A percentile compares a stretch with the other conserved stretches of the same genome.
These are phyloP conservation scores for Drosophila infuscata DNA, from an alignment of 2,888 invertebrate genomes.

Conservation along the genomic window DNA sequence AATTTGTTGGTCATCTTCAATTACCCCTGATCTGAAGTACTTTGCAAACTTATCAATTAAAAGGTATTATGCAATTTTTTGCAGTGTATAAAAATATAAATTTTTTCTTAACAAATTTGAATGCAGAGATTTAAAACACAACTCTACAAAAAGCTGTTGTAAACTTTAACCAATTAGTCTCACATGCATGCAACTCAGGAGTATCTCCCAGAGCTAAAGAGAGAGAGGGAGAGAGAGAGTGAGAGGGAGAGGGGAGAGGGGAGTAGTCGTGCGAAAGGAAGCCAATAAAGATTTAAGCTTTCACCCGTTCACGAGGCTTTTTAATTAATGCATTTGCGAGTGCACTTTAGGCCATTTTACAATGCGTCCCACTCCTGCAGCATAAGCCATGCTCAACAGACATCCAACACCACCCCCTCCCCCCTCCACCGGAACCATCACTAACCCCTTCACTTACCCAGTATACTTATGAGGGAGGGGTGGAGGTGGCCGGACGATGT, in stretches of 20 bases:
- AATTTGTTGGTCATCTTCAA: not conserved
- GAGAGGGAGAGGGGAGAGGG: not conserved
- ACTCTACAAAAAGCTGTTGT: not conserved
- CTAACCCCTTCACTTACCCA: not conserved
- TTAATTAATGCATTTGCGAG: slow-evolving; percentile 55
- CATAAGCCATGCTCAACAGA: slow-evolving; percentile 11
- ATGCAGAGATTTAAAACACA: not conserved
- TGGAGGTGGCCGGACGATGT: not conserved
- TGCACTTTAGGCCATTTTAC: slow-evolving; percentile 69
- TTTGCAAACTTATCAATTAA: not conserved
- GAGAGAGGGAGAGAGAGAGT: not conserved
- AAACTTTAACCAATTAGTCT: slow-evolving; percentile 10
- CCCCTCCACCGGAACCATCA: not conserved
- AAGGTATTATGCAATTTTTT: not conserved
- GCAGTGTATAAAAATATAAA: not conserved
- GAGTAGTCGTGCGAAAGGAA: slow-evolving; percentile 10
- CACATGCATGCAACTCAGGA: slow-evolving; percentile 9
- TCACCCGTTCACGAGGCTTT: slow-evolving; percentile 35
- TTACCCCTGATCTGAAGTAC: not conserved
- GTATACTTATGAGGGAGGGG: not conserved
- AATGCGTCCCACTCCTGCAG: slow-evolving; percentile 21
- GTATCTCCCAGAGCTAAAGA: slow-evolving; percentile 3
- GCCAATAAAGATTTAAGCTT: slow-evolving; percentile 59
- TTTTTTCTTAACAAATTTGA: not conserved
- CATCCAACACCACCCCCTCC: not conserved